These are phyloP conservation scores for Thermophis baileyi DNA, from an alignment of 2,113 vertebrate species.

Conservation along the genomic window DNA sequence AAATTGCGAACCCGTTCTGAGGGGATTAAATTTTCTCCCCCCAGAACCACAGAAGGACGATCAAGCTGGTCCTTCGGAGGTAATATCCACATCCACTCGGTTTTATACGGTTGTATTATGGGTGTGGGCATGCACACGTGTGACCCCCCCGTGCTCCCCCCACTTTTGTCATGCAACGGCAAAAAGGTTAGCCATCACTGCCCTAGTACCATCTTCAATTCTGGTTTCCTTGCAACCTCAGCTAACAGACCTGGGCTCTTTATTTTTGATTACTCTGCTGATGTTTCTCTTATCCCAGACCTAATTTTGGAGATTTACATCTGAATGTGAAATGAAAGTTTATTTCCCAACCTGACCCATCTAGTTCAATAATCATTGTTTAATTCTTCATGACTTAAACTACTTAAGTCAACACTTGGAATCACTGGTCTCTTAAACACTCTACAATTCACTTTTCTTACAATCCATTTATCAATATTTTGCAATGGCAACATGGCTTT, in stretches of 20 bases:
- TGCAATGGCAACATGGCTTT: background rate
- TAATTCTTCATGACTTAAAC: background rate
- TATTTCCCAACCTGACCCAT: background rate
- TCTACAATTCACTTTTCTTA: background rate
- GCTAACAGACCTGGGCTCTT: background rate
- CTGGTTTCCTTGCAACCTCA: background rate
- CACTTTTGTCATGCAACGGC: too few species aligned
- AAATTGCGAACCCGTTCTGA: too few species aligned
- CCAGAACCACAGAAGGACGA: too few species aligned
- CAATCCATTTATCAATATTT: background rate
- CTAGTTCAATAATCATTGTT: background rate
- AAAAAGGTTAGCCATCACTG: too few species aligned
- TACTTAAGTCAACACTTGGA: background rate
- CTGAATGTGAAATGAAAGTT: background rate
- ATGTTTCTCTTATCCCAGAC: background rate
- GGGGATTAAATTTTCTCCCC: too few species aligned
- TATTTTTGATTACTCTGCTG: background rate
- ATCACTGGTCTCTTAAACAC: background rate
- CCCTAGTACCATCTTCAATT: background rate
- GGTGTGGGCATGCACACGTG: too few species aligned
- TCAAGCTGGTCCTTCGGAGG: too few species aligned
- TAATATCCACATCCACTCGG: too few species aligned
- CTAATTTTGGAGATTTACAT: background rate
- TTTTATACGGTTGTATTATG: too few species aligned
- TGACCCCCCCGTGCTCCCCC: too few species aligned